phyloP scores from a whole-genome alignment of 2,888 invertebrate species.

The Conomelus anceps region DNA sequence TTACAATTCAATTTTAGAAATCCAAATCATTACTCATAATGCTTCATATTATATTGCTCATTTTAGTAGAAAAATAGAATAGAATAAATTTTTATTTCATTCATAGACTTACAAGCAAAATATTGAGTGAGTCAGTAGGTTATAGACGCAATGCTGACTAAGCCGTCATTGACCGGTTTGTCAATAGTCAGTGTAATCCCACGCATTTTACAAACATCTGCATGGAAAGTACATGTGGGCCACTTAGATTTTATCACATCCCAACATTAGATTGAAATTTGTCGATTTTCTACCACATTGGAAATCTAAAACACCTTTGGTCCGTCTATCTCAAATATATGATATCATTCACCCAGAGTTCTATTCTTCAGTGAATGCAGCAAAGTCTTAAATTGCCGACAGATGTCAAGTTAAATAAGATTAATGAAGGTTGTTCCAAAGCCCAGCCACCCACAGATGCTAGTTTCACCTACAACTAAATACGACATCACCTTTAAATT shows the following conservation, averaged over 20 bases:
- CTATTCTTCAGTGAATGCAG: background rate
- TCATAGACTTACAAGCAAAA: too few relatives aligned
- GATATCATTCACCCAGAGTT: background rate
- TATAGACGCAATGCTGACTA: background rate
- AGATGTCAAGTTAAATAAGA: background rate
- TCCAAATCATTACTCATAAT: too few relatives aligned
- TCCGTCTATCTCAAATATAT: background rate
- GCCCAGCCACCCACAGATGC: background rate
- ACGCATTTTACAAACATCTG: background rate
- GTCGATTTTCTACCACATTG: background rate
- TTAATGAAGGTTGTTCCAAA: background rate
- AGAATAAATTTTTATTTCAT: too few relatives aligned
- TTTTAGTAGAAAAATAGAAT: too few relatives aligned
- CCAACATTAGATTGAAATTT: background rate
- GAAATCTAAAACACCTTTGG: background rate
- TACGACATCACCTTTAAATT: background rate
- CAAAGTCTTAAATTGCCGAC: background rate
- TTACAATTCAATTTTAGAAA: too few relatives aligned
- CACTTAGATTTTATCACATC: background rate
- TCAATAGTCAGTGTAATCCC: background rate
- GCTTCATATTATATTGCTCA: too few relatives aligned
- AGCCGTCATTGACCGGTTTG: background rate
- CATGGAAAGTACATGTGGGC: background rate
- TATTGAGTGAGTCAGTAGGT: background rate
- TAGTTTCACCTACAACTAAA: background rate